Base-by-base conservation (phyloP, 2,113 vertebrate species). In the Grammatotria lemairii region DNA sequence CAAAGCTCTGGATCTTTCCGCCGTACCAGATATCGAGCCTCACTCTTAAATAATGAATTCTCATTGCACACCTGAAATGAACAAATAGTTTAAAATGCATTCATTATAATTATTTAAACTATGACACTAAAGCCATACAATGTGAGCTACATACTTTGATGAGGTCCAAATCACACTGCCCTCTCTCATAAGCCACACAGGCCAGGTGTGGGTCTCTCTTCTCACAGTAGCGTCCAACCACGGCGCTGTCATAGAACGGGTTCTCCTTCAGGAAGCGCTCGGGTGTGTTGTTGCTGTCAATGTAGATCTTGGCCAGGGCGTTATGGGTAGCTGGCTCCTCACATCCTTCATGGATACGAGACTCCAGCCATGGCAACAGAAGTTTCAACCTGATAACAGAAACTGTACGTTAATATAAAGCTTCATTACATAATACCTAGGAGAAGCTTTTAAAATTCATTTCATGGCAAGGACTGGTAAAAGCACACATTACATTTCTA, bases 321-420 rank as follows among this genome's bases (percentile, higher is more conserved):
- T 98, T 99, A 83, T 99, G 98, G 31, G 97, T 98, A 1, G 98
- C 97, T 5, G 98, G 97, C 92, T 99, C 98, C 88, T 98, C 97
- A 70, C 97, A 98, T 53, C 98, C 98, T 85, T 99, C 97, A 5
- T 98, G 97, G 90, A 97, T 97, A 86, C 97, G 96, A 17, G 97
- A 97, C 91, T 99, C 98, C 83, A 99, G 95, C 98, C 98, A 99
- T 0, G 98, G 97, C 85, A 98, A 94, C 7, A 98, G 94, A 83
- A 99, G 87, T 80, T 98, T 98, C 40, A 99, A 97, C 95, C 98
- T 99, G 93, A 28, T 54, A 31, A 1, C 31, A 78, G 28, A 78
- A 78, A 78, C 17, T 5, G 16, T 2, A 51, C 0, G 1, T 51
- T 51, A 78, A 78, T 51, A 13, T 78, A 31, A 65, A 51, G 26